Conservation (phyloP, 2,113 vertebrate genomes). For the Eurystomus gularis region DNA sequence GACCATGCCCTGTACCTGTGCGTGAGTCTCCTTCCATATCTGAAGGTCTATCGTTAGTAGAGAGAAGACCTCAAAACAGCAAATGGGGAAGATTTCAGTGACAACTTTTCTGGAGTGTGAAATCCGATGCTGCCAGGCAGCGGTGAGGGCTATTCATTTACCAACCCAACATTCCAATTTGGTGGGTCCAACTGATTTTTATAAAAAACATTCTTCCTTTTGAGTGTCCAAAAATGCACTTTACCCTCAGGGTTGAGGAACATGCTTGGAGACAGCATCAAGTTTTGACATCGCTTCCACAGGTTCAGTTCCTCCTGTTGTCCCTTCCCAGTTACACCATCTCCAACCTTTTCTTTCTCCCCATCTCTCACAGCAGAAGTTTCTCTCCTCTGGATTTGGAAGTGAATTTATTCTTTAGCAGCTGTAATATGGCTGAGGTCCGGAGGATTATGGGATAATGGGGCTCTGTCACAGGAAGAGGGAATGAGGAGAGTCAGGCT, state of each 20-base stretch:
- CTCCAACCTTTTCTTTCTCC: not conserved
- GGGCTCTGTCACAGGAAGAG: not conserved
- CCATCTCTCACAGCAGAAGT: not conserved
- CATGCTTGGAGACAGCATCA: fast-evolving
- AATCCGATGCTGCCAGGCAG: not conserved
- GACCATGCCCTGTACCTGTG: fast-evolving
- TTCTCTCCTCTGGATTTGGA: not conserved
- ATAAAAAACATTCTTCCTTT: too few species aligned
- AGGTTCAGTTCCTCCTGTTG: not conserved
- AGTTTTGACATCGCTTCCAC: not conserved
- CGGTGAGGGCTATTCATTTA: not conserved
- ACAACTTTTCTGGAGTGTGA: not conserved
- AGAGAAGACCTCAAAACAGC: not conserved
- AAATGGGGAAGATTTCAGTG: too few species aligned
- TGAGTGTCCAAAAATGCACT: not conserved
- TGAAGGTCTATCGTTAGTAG: not conserved
- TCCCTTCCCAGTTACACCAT: not conserved
- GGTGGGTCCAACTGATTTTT: not conserved
- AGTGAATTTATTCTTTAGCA: not conserved
- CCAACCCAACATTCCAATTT: not conserved
- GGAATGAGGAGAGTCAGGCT: not conserved
- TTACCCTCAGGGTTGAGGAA: not conserved
- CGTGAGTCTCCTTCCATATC: not conserved
- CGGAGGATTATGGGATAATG: not conserved
- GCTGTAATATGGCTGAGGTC: not conserved